These are phyloP conservation scores for Vesta saturnalis DNA, from an alignment of 2,888 invertebrate species.

Conservation along the genomic window DNA sequence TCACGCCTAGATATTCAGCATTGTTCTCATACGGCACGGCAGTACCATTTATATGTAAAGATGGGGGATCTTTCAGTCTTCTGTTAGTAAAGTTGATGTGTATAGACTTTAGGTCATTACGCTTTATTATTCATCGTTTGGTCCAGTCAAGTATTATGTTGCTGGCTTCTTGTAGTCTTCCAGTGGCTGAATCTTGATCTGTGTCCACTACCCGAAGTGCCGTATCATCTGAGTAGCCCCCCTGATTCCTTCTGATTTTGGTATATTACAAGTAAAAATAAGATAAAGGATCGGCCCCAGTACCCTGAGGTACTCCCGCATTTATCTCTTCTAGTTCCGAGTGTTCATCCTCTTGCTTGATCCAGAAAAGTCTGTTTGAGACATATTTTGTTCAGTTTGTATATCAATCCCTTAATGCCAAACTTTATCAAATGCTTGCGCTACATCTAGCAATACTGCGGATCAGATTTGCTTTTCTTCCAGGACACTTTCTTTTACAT, in stretches of 20 bases:
- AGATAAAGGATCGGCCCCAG: slow-evolving; percentile 22
- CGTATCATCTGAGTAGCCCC: too few species aligned
- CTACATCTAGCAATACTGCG: slow-evolving; percentile 5
- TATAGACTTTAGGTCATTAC: not conserved
- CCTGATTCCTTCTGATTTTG: too few species aligned
- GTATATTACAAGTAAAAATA: too few species aligned
- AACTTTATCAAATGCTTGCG: slow-evolving; percentile 8
- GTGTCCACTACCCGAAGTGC: too few species aligned
- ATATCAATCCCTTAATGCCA: slow-evolving; percentile 5
- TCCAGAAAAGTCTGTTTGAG: slow-evolving; percentile 22
- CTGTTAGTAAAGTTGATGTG: not conserved
- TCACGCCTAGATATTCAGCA: too few species aligned
- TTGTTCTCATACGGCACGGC: too few species aligned
- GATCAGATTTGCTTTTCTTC: not conserved
- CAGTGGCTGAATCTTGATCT: slow-evolving; percentile 1
- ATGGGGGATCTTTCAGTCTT: not conserved
- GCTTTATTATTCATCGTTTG: not conserved
- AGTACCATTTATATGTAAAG: slow-evolving; percentile 11
- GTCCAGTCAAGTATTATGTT: not conserved
- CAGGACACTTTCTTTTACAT: not conserved
- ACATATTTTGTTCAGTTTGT: slow-evolving; percentile 5
- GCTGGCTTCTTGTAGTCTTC: not conserved
- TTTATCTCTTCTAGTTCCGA: slow-evolving; percentile 27
- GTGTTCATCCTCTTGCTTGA: slow-evolving; percentile 24
- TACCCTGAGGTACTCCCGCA: slow-evolving; percentile 32